Base-by-base conservation (phyloP, 2,797 vertebrate genomes). In the Cheirogaleus major region DNA sequence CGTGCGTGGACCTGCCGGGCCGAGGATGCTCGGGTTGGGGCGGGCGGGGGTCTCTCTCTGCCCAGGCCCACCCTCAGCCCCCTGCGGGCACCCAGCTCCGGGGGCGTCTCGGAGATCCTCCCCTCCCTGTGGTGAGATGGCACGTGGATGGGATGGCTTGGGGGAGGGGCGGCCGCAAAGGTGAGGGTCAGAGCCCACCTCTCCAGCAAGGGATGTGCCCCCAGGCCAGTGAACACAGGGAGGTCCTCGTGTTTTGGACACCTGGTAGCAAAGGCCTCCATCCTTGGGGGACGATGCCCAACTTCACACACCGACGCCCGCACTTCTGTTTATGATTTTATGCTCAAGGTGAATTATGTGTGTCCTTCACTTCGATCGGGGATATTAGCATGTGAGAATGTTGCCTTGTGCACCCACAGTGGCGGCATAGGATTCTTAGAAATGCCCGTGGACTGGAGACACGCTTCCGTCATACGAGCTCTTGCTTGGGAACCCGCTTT, bases 101-200 rank as follows among this genome's bases (percentile, higher is more conserved):
- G 43, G 30, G n/a, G 10, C 2, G 11, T 11, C 76, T 73, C 0
- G 0, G 5, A 1, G 32, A 5, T 4, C 35, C 48, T 10, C n/a
- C 59, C 8, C 9, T 38, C 15, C 27, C 27, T 3, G 45, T 18
- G 55, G 43, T 35, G 52, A 32, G 17, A 4, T 13, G 27, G 25
- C 10, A 1, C 0, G 0, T 14, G 13, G 50, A 12, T 18, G 55
- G 35, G 0, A 23, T 18, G 4, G 2, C 43, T 13, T 48, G 48
- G 13, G 30, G 41, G 27, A 43, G 3, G 20, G 25, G 20, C 15
- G 7, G 27, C 3, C 0, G 0, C 32, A 3, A 57, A 43, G 17
- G 23, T 25, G 41, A 50, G 20, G 13, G n/a, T 18, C n/a, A 0
- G 65, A 48, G 11, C 13, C 48, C 7, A 22, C 41, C 15, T 32